Evolutionary conservation across 2,888 invertebrate genomes (phyloP), one percentile per base, ranked within the genome.

Genomic region (Emesis russula): DNA sequence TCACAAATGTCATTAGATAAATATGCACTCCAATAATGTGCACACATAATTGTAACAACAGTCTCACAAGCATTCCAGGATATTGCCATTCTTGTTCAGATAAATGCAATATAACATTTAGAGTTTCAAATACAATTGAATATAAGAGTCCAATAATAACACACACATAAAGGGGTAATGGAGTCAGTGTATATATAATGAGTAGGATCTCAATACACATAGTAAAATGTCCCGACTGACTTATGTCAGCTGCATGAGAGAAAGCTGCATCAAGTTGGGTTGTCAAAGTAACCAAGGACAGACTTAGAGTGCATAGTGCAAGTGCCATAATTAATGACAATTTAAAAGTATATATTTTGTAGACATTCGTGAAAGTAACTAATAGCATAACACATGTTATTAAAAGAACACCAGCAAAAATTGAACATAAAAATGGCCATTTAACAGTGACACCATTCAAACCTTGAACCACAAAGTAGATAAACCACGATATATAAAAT

Each of bases 21-120:
- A 99, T 99, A 97, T 99, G 99, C 91, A 99, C 98, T 86, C 99
- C 99, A 91, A 99, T 99, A 87, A 99, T 98, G 97, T 99, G 99
- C 90, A 99, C 99, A 97, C 99, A 99, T 77, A 99, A 96, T 96
- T 99, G 99, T 92, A 99, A 99, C 91, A 99, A 98, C 87, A 99
- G 98, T 95, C 99, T 98, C 48, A 99, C 99, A 90, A 99, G 98
- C 95, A 99, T 98, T 92, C 99, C 99, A 87, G 98, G 98, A 92
- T 98, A 98, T 91, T 98, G 98, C 97, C 98, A 98, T 96, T 98
- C 98, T 95, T 98, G 97, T 93, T 98, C 97, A 84, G 96, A 98
- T 96, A 94, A 97, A 96, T 97, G 98, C 97, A 97, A 97, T 96
- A 96, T 96, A 97, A 97, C 97, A 92, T 99, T 99, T 92, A 99